Conservation (phyloP, 2,797 vertebrate genomes). For the Allobates femoralis region DNA sequence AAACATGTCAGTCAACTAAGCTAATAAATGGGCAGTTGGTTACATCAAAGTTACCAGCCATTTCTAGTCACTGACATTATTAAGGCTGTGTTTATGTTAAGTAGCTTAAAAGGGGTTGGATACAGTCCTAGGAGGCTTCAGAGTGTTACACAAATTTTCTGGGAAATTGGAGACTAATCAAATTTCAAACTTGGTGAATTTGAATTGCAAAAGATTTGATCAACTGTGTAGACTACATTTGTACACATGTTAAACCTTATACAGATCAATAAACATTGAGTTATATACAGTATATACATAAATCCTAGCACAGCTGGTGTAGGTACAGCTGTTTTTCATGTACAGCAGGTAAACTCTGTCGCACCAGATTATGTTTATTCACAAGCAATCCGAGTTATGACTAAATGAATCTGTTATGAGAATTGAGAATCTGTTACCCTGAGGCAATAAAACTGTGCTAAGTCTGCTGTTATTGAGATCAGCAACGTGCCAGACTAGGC, state of each 20-base stretch:
- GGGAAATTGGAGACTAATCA: too few species aligned
- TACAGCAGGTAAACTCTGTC: neutral
- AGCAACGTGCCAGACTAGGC: neutral
- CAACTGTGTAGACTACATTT: neutral
- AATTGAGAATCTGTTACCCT: conserved; percentile 31
- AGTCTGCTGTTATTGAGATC: conserved; percentile 23
- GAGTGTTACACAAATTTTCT: too few species aligned
- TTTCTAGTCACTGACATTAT: too few species aligned
- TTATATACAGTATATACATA: neutral
- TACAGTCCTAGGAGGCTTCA: too few species aligned
- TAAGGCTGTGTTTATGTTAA: too few species aligned
- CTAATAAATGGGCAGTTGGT: too few species aligned
- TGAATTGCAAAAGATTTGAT: too few species aligned
- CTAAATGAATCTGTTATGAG: conserved; percentile 26
- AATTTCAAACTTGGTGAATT: too few species aligned
- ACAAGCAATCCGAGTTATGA: neutral
- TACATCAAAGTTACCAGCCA: too few species aligned
- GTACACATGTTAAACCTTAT: neutral
- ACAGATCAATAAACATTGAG: neutral
- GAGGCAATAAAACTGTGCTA: conserved; percentile 36
- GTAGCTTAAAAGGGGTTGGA: too few species aligned
- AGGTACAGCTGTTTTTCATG: neutral
- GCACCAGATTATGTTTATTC: conserved; percentile 23
- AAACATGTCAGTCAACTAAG: too few species aligned
- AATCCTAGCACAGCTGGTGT: neutral